These are phyloP conservation scores for Eupithecia centaureata DNA, from an alignment of 2,888 invertebrate species.

Conservation along the genomic window DNA sequence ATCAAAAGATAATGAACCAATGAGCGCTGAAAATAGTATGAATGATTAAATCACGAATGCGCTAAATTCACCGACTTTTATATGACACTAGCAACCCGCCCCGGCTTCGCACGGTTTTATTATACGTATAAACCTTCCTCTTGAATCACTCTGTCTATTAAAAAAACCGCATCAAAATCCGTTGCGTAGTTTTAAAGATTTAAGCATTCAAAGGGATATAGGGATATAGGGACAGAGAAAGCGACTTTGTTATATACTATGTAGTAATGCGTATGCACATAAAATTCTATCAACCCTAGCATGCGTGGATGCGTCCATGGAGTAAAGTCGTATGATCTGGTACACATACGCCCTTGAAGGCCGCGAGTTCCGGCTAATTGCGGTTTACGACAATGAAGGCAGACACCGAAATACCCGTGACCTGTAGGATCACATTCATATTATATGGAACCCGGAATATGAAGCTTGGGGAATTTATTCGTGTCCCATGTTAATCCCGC, in stretches of 20 bases:
- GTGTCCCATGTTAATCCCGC: neutral
- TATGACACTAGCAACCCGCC: too few species aligned
- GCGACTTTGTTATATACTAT: too few species aligned
- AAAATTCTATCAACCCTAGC: conserved; percentile 10
- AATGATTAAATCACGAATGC: neutral
- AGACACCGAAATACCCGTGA: conserved; percentile 37
- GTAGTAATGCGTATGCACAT: neutral
- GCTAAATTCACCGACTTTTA: neutral
- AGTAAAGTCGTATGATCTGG: conserved; percentile 15
- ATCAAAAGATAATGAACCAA: neutral
- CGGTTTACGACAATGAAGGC: conserved; percentile 38
- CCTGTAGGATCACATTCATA: conserved; percentile 11
- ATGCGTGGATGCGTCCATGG: neutral
- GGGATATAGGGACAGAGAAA: too few species aligned
- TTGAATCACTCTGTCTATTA: too few species aligned
- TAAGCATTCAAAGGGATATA: too few species aligned
- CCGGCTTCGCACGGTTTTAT: too few species aligned
- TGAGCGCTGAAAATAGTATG: neutral
- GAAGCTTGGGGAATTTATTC: neutral
- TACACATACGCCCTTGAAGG: conserved; percentile 38
- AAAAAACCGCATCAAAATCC: too few species aligned
- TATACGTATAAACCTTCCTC: too few species aligned
- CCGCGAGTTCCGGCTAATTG: conserved; percentile 32
- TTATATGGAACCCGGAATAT: neutral
- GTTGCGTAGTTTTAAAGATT: too few species aligned